Evolutionary conservation across 64 coral and sea anemone genomes (phyloP), one percentile per base, ranked within the genome.

Genomic region (Stichodactyla mertensii): DNA sequence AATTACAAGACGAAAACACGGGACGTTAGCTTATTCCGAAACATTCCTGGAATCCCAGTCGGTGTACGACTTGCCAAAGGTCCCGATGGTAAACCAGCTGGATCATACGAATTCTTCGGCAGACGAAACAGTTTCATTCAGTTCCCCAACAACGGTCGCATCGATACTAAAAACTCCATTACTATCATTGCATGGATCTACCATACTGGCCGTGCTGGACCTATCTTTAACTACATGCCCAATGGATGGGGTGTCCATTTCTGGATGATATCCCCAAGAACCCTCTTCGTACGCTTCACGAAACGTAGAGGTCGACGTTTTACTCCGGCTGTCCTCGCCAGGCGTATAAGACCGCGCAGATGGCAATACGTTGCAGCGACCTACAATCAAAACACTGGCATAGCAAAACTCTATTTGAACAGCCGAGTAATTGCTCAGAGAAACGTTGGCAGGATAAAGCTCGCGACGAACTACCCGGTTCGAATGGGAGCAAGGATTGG

Each of bases 331-430:
- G 51, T 96, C 31, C 23, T 85, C 1, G 84, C 86, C 20, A 64
- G 52, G 10, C 56, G 79, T 52, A 79, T 96, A 28, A 89, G 28
- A 54, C 94, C 91, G 0, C 58, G 53, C 18, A 87, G 87, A 18
- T 96, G 94, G 94, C 91, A 96, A 57, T 96, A 90, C 77, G 61
- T 96, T 52, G 94, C 86, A 54, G 70, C 85, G 1, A 93, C 91
- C 1, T 96, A 96, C 77, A 80, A 96, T 28, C 53, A 93, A n/a
- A 10, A 56, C 2, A 88, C 91, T 8, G 91, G 94, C 0, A 70
- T 85, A 26, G 94, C 91, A 0, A 89, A 83, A 24, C 79, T 96
- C 6, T 96, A 89, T 71, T 82, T 96, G 14, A 87, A 96, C 52
- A 87, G 88, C 57, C 88, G 55, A 85, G 16, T 93, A 8, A 87